These are phyloP conservation scores for Hylia prasina DNA, from an alignment of 2,113 vertebrate genomes.

Conservation along the genomic window DNA sequence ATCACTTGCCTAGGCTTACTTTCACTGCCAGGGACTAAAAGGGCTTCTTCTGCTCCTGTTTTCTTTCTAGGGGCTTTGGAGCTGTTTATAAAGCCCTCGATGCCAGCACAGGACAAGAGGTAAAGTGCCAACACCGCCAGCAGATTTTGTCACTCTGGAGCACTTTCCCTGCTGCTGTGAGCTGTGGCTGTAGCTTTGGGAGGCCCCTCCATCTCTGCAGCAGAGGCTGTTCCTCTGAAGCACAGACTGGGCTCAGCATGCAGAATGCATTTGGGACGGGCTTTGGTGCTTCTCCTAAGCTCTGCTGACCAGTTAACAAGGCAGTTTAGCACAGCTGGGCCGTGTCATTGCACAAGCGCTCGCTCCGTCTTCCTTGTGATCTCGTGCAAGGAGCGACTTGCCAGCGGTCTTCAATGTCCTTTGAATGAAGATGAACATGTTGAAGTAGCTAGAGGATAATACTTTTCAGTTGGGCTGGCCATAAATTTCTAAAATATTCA, in stretches of 20 bases:
- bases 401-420: fast-evolving
- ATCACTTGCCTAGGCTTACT: neutral
- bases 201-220: neutral
- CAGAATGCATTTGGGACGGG: neutral
- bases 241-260: neutral
- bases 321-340: neutral
- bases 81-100: neutral
- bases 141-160: neutral
- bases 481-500: neutral
- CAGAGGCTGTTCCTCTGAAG: neutral
- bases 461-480: fast-evolving
- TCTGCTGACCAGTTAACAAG: neutral
- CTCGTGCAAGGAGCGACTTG: neutral
- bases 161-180: neutral
- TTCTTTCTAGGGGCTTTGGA: neutral
- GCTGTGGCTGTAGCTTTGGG: neutral
- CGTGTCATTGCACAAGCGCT: fast-evolving
- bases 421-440: no score
- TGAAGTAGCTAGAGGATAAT: neutral
- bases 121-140: neutral
- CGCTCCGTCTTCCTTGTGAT: neutral
- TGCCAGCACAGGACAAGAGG: neutral
- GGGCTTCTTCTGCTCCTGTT: neutral
- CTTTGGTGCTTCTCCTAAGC: neutral
- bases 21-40: neutral